Evolutionary conservation across 2,888 invertebrate genomes (phyloP).

Genomic region (Dasysyrphus albostriatus): DNA sequence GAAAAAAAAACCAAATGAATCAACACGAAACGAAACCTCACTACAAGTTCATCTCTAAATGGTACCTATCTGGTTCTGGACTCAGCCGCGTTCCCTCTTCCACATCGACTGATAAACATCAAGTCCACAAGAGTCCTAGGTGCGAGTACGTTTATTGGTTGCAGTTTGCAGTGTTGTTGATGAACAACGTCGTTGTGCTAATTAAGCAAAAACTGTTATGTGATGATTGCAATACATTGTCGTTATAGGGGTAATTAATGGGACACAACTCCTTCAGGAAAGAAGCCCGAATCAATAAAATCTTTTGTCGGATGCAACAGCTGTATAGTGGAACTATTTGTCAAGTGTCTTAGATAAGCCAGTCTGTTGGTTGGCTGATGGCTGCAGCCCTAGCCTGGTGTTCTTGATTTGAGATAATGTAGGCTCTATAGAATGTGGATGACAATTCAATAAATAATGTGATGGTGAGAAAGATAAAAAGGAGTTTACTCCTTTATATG

Average conservation of each 20-base stretch:
- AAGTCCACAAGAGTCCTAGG: conserved; percentile 31
- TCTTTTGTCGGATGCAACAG: conserved; percentile 44
- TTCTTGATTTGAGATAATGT: conserved; percentile 19
- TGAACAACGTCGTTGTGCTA: conserved; percentile 50
- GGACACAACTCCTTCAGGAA: conserved; percentile 37
- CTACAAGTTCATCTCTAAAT: conserved; percentile 21
- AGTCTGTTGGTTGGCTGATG: background rate
- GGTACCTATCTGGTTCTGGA: conserved; percentile 45
- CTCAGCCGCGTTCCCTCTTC: conserved; percentile 37
- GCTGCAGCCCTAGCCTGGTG: background rate
- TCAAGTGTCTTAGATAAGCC: conserved; percentile 43
- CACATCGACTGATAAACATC: conserved; percentile 56
- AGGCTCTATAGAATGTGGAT: background rate
- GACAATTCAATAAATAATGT: conserved; percentile 35
- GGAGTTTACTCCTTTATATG: background rate
- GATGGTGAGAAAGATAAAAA: conserved; percentile 22
- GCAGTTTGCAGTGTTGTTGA: conserved; percentile 55
- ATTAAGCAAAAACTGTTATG: conserved; percentile 71
- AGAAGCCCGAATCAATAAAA: conserved; percentile 59
- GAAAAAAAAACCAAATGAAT: conserved; percentile 17
- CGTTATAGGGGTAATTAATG: conserved; percentile 62
- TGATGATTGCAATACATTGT: conserved; percentile 53
- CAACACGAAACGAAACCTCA: conserved; percentile 7
- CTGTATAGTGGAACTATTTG: conserved; percentile 54
- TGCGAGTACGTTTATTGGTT: conserved; percentile 65